These are phyloP conservation scores for Abrostola triplasia DNA, from an alignment of 2,888 invertebrate genomes.

Conservation along the genomic window DNA sequence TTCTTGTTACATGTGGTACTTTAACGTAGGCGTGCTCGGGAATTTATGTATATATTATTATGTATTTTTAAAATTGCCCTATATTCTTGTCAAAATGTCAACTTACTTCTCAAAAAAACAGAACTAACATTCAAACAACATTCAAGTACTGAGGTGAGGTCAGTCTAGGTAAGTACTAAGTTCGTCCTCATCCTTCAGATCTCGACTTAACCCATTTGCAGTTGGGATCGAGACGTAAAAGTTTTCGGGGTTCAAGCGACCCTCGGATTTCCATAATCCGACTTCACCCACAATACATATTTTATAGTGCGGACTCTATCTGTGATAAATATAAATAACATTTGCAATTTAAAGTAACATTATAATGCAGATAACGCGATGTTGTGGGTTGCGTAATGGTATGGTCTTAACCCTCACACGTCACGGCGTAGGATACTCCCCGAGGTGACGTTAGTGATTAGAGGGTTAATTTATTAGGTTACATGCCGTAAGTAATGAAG, in stretches of 20 bases:
- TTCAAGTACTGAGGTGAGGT: constrained; percentile 5
- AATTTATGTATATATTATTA: too few relatives aligned
- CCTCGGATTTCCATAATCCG: constrained; percentile 18
- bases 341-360: constrained; percentile 10
- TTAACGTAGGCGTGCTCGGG: too few relatives aligned
- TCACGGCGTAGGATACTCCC: neutral
- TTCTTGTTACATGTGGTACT: too few relatives aligned
- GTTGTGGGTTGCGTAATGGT: neutral
- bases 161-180: constrained; percentile 4
- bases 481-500: neutral
- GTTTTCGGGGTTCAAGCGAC: constrained; percentile 17
- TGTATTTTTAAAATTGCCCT: neutral
- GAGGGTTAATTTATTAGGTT: neutral
- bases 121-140: neutral
- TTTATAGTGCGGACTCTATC: constrained; percentile 4
- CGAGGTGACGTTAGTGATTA: neutral
- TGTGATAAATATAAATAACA: neutral
- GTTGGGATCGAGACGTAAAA: constrained; percentile 18
- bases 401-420: neutral
- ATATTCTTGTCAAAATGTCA: neutral
- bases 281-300: constrained; percentile 6
- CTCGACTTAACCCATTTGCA: constrained; percentile 20
- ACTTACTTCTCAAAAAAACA: neutral
- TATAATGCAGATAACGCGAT: neutral
- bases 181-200: constrained; percentile 13